These are phyloP conservation scores for Caenorhabditis plicata DNA, from an alignment of 2,888 invertebrate species.

Conservation along the genomic window DNA sequence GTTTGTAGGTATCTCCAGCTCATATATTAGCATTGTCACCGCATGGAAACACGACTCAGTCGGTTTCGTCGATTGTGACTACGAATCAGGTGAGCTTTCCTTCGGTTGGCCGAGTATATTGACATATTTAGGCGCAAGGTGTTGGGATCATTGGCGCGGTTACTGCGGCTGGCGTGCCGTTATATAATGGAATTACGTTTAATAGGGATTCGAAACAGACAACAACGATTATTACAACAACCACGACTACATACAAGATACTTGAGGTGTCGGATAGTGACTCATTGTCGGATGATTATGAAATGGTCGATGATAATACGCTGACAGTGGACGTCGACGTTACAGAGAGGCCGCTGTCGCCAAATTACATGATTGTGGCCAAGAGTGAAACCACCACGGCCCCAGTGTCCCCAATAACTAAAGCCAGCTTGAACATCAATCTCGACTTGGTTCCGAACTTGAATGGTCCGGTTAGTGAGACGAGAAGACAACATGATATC, in stretches of 20 bases:
- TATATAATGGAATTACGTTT: constrained; percentile 53
- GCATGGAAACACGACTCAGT: constrained; percentile 53
- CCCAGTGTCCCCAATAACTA: constrained; percentile 38
- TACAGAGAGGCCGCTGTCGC: constrained; percentile 33
- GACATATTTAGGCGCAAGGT: constrained; percentile 44
- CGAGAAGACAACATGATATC: constrained; percentile 9
- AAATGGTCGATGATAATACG: constrained; percentile 39
- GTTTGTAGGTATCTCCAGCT: constrained; percentile 41
- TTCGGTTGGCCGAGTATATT: too few relatives aligned
- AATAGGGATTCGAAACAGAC: constrained; percentile 56
- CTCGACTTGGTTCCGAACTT: constrained; percentile 15
- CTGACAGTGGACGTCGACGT: constrained; percentile 51
- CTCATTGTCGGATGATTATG: constrained; percentile 36
- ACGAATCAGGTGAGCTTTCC: constrained; percentile 25
- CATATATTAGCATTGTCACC: constrained; percentile 54
- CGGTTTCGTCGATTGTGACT: constrained; percentile 54
- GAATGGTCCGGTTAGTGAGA: constrained; percentile 1
- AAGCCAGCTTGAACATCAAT: constrained; percentile 35
- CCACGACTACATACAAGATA: constrained; percentile 60
- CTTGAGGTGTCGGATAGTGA: constrained; percentile 45
- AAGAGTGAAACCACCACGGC: constrained; percentile 40
- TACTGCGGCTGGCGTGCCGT: constrained; percentile 54
- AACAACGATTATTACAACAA: constrained; percentile 64
- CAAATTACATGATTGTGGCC: constrained; percentile 44
- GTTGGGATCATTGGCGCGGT: constrained; percentile 52